These are phyloP conservation scores for Muschampia plurimacula DNA, from an alignment of 2,888 invertebrate species.

Conservation along the genomic window DNA sequence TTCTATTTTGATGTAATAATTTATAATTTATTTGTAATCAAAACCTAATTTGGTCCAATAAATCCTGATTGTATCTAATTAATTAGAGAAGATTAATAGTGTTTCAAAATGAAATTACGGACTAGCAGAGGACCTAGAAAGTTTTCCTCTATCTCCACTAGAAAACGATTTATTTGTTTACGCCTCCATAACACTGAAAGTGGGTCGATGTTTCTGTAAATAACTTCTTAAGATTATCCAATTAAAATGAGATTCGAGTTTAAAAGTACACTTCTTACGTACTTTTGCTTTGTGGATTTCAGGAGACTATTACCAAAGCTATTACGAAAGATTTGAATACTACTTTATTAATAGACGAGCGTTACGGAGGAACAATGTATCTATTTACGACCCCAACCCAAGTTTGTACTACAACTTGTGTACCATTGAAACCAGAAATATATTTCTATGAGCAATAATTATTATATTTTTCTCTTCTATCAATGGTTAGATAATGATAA, in stretches of 20 bases:
- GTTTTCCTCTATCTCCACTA: constrained; percentile 32
- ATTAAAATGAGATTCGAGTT: constrained; percentile 61
- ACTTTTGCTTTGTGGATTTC: constrained; percentile 39
- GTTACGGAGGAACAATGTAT: not conserved
- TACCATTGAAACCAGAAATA: too few species aligned
- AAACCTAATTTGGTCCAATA: constrained; percentile 8
- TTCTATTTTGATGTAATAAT: not conserved
- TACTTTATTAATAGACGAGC: not conserved
- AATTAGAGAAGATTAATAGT: constrained; percentile 27
- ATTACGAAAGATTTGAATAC: not conserved
- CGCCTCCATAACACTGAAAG: constrained; percentile 53
- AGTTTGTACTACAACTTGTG: too few species aligned
- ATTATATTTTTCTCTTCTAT: too few species aligned
- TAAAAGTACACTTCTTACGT: constrained; percentile 52
- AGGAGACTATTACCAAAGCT: too few species aligned
- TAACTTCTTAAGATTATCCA: constrained; percentile 58
- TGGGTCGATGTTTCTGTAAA: constrained; percentile 51
- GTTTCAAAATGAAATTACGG: constrained; percentile 26
- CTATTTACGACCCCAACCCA: too few species aligned
- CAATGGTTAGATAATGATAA: too few species aligned
- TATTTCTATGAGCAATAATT: too few species aligned
- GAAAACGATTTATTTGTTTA: constrained; percentile 68
- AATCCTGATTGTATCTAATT: constrained; percentile 23
- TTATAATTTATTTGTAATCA: too few species aligned
- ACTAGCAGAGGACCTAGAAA: constrained; percentile 26